Conservation (phyloP, 2,888 invertebrate genomes). For the Acleris literana region DNA sequence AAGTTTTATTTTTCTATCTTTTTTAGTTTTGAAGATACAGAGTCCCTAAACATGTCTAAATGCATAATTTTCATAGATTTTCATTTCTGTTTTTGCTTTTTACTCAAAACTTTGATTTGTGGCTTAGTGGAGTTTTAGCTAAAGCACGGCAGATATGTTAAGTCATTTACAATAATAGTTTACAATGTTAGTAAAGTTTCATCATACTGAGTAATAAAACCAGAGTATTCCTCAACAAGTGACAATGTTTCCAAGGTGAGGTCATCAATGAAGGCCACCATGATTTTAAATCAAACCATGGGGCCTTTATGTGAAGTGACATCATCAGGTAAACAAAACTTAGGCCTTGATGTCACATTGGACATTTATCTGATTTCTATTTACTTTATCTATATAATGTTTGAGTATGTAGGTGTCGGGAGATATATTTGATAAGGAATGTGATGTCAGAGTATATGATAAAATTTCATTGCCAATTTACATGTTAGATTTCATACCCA, state of each 20-base stretch:
- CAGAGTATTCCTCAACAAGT: conserved; percentile 24
- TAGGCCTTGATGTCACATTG: conserved; percentile 23
- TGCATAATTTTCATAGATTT: too few relatives aligned
- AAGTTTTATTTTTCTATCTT: too few relatives aligned
- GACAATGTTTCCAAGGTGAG: conserved; percentile 29
- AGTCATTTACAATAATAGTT: neutral
- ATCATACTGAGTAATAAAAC: conserved; percentile 6
- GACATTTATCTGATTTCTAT: conserved; percentile 8
- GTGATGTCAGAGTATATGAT: conserved; percentile 2
- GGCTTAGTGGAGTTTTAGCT: too few relatives aligned
- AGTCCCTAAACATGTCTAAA: too few relatives aligned
- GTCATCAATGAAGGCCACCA: conserved; percentile 22
- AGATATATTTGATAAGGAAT: conserved; percentile 43
- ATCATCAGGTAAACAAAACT: conserved; percentile 31
- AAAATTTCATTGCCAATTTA: too few relatives aligned
- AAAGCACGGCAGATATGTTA: too few relatives aligned
- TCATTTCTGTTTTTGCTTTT: too few relatives aligned
- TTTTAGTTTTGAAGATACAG: too few relatives aligned
- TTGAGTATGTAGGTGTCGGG: neutral
- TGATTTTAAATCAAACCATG: conserved; percentile 21
- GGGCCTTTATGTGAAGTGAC: conserved; percentile 25
- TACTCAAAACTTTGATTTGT: too few relatives aligned
- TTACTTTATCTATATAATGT: neutral
- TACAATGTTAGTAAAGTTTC: neutral
- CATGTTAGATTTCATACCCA: too few relatives aligned